Evolutionary conservation across 37 sponge, comb jelly and placozoan species (phyloP).

Genomic region (Aplysina aerophoba): DNA sequence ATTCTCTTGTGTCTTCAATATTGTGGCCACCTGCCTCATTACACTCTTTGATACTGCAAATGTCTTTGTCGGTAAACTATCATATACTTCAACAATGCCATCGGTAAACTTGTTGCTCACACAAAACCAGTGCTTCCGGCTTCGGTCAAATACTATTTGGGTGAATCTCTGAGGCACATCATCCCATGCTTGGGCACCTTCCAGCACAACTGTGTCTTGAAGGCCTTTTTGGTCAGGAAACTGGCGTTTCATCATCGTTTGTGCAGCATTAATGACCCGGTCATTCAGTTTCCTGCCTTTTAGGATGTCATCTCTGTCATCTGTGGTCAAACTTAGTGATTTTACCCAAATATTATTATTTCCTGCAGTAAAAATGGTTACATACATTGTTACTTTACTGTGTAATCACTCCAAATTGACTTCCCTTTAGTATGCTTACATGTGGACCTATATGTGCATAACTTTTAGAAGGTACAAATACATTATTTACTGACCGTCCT

Average conservation of each 20-base stretch:
- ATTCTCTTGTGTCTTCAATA: conserved; percentile 2
- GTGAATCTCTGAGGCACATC: background rate
- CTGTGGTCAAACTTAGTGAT: background rate
- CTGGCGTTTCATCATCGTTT: background rate
- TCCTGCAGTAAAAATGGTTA: no score
- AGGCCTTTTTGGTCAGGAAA: conserved; percentile 3
- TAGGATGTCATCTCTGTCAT: background rate
- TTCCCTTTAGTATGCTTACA: no score
- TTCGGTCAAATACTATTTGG: background rate
- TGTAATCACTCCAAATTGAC: no score
- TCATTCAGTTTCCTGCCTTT: background rate
- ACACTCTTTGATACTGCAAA: background rate
- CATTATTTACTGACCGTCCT: conserved; percentile 9
- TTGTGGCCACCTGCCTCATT: background rate
- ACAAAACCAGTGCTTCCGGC: conserved; percentile 7
- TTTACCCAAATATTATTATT: background rate
- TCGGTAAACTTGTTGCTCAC: background rate
- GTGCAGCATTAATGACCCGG: background rate
- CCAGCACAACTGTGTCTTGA: conserved; percentile 3
- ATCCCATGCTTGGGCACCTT: conserved; percentile 23
- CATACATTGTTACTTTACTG: no score
- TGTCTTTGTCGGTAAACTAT: background rate
- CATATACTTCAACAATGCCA: background rate
- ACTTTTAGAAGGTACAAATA: no score
- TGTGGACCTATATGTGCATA: no score